These are phyloP conservation scores for Cephonodes hylas DNA, from an alignment of 2,888 invertebrate genomes.

Conservation along the genomic window DNA sequence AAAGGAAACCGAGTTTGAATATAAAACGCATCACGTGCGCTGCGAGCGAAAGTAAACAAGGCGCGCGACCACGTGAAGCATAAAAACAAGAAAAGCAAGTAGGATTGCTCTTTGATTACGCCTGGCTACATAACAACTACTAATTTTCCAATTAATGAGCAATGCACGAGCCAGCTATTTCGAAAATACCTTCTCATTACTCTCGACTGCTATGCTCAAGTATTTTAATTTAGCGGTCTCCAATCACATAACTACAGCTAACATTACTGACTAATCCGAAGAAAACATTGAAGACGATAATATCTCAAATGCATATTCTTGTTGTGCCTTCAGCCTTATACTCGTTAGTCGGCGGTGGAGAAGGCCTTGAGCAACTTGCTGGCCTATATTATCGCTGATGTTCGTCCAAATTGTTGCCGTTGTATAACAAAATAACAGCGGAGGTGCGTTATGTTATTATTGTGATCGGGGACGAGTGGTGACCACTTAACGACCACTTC, in stretches of 20 bases:
- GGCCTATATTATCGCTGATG: neutral
- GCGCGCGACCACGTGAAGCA: neutral
- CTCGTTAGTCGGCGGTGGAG: neutral
- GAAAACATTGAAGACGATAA: too few species aligned
- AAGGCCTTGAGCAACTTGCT: neutral
- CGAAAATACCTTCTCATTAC: too few species aligned
- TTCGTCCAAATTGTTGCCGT: neutral
- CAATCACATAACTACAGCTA: too few species aligned
- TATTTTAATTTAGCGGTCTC: too few species aligned
- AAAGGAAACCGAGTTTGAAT: neutral
- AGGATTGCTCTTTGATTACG: neutral
- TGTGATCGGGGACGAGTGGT: neutral
- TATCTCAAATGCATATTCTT: neutral
- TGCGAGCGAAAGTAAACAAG: neutral
- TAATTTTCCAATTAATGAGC: neutral
- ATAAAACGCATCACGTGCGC: neutral
- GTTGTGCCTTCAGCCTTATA: neutral
- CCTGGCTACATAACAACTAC: neutral
- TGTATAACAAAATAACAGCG: neutral
- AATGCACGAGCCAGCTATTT: neutral
- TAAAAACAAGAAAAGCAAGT: neutral
- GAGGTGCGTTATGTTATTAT: neutral
- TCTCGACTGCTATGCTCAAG: too few species aligned
- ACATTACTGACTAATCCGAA: too few species aligned
- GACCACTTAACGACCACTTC: slow-evolving; percentile 4